These are phyloP conservation scores for Achroia grisella DNA, from an alignment of 1,140 invertebrate genomes.

Conservation along the genomic window DNA sequence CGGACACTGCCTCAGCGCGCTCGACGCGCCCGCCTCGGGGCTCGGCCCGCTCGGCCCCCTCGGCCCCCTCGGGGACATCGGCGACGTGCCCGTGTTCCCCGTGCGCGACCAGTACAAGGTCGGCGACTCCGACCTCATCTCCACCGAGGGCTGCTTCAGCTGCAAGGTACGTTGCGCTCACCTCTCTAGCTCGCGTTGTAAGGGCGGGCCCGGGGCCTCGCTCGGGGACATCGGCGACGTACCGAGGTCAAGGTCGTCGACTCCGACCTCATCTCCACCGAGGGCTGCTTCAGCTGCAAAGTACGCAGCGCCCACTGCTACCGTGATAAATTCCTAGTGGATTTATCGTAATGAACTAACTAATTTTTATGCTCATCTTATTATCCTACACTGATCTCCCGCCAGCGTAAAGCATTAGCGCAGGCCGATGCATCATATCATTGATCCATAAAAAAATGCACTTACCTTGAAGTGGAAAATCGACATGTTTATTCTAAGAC, in stretches of 20 bases:
- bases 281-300: slow-evolving; percentile 94
- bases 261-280: slow-evolving; percentile 86
- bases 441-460: too few species aligned
- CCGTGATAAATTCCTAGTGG: too few species aligned
- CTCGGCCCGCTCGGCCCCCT: too few species aligned
- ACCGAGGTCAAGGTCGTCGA: slow-evolving; percentile 69
- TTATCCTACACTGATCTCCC: too few species aligned
- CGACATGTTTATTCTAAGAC: too few species aligned
- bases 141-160: slow-evolving; percentile 92
- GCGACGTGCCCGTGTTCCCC: slow-evolving; percentile 80
- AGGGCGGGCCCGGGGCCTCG: slow-evolving; percentile 18
- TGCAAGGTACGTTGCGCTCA: slow-evolving; percentile 79
- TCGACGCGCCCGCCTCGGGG: slow-evolving; percentile 79
- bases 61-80: slow-evolving; percentile 78
- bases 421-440: too few species aligned
- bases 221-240: slow-evolving; percentile 80
- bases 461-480: too few species aligned
- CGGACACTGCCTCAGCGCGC: slow-evolving; percentile 88
- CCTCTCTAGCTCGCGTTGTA: too few species aligned
- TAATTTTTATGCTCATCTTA: too few species aligned
- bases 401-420: too few species aligned
- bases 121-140: slow-evolving; percentile 81
- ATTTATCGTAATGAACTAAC: too few species aligned
- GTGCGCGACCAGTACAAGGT: slow-evolving; percentile 68
- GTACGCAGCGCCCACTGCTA: slow-evolving; percentile 46